Evolutionary conservation across 2,888 invertebrate species (phyloP).

Genomic region (Anthrax anthrax): DNA sequence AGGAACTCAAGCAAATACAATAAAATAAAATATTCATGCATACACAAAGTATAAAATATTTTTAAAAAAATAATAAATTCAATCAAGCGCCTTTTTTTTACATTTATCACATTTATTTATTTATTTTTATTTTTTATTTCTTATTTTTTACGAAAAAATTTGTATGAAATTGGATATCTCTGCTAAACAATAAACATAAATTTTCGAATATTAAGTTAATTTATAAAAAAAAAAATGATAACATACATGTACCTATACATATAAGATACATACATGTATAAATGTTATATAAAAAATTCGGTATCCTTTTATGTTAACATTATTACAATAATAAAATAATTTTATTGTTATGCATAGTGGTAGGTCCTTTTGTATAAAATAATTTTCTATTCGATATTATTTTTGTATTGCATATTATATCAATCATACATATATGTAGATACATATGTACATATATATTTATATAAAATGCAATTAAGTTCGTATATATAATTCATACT

Average conservation of each 20-base stretch:
- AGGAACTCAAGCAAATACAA: not conserved
- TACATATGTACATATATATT: too few species aligned
- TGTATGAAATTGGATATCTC: constrained; percentile 7
- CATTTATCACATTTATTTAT: not conserved
- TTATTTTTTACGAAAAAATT: too few species aligned
- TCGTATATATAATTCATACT: too few species aligned
- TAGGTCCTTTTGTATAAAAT: constrained; percentile 4
- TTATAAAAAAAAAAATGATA: too few species aligned
- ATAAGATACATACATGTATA: too few species aligned
- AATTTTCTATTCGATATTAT: constrained; percentile 2
- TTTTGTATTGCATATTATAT: too few species aligned
- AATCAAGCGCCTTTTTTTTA: constrained; percentile 1
- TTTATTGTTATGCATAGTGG: constrained; percentile 8
- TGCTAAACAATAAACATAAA: not conserved
- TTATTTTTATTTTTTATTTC: too few species aligned
- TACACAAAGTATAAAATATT: too few species aligned
- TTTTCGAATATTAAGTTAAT: not conserved
- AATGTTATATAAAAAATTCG: constrained; percentile 2
- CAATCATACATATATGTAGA: too few species aligned
- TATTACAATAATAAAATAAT: not conserved
- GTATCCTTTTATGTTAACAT: constrained; percentile 5
- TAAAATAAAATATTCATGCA: too few species aligned
- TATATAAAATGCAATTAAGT: too few species aligned
- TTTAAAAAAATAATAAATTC: not conserved
- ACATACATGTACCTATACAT: too few species aligned